Evolutionary conservation across 2,113 vertebrate species (phyloP).

Genomic region (Zosterops japonicus): DNA sequence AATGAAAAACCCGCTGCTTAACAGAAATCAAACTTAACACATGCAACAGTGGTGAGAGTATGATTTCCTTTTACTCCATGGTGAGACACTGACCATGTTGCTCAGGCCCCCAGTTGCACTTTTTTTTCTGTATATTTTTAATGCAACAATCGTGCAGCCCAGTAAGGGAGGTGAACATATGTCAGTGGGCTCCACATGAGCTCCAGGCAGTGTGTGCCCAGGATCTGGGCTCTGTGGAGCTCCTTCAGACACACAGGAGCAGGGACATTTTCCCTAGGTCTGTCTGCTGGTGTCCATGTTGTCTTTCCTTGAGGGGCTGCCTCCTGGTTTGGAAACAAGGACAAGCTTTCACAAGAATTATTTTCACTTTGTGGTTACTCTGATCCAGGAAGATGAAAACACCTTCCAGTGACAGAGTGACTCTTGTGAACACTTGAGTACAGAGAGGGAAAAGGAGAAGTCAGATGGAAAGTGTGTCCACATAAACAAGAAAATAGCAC

Average conservation of each 20-base stretch:
- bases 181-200: not conserved
- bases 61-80: not conserved
- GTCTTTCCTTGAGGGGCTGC: not conserved
- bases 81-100: accelerated
- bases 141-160: not conserved
- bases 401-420: not conserved
- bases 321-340: not conserved
- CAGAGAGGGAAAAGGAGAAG: not conserved
- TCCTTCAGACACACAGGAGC: not conserved
- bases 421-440: accelerated
- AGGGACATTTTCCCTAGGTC: not conserved
- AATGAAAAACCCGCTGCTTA: not conserved
- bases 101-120: not conserved
- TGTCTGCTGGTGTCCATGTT: not conserved
- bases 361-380: not conserved
- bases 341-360: not conserved
- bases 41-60: not conserved
- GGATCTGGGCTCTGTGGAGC: not conserved
- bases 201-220: not conserved
- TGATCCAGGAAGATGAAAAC: not conserved
- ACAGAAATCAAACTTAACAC: not conserved
- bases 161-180: not conserved
- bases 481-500: not conserved
- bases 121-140: not conserved
- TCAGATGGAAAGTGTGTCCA: not conserved